A percentile compares a stretch with the other conserved stretches of the same genome.
Evolutionary conservation across 2,888 invertebrate species (phyloP).

Genomic region (Rhimphoctona megacephalus): DNA sequence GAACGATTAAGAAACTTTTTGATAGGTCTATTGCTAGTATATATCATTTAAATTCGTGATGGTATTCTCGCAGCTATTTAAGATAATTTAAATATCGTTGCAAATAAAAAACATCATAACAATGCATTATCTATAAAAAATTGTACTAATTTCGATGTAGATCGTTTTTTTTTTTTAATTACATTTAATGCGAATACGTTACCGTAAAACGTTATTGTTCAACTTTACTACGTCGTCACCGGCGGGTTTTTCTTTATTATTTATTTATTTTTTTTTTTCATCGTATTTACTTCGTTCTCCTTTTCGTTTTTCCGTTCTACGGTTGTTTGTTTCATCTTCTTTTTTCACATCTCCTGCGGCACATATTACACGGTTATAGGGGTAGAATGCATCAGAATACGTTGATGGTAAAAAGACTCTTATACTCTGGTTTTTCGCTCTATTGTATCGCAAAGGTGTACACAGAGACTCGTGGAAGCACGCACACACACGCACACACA

Average conservation of each 20-base stretch:
- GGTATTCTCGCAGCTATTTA: neutral
- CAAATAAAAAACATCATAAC: neutral
- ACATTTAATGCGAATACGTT: neutral
- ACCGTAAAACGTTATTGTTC: neutral
- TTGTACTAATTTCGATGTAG: neutral
- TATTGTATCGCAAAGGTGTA: conserved; percentile 23
- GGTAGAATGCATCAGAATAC: conserved; percentile 32
- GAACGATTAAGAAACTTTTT: neutral
- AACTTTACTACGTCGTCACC: neutral
- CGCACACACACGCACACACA: neutral
- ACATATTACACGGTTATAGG: conserved; percentile 35
- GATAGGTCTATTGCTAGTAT: neutral
- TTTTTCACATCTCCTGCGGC: neutral
- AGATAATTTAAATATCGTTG: neutral
- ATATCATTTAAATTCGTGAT: neutral
- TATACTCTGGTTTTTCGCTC: conserved; percentile 34
- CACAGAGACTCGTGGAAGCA: neutral
- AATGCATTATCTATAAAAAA: neutral
- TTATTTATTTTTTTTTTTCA: neutral
- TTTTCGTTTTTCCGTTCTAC: conserved; percentile 20
- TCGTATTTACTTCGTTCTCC: neutral
- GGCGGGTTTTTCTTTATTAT: neutral
- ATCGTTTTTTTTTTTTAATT: neutral
- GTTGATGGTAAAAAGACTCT: conserved; percentile 37
- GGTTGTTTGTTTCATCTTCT: neutral